These are phyloP conservation scores for Akabosia matsudoensis DNA, from an alignment of 1,140 invertebrate species.

Conservation along the genomic window DNA sequence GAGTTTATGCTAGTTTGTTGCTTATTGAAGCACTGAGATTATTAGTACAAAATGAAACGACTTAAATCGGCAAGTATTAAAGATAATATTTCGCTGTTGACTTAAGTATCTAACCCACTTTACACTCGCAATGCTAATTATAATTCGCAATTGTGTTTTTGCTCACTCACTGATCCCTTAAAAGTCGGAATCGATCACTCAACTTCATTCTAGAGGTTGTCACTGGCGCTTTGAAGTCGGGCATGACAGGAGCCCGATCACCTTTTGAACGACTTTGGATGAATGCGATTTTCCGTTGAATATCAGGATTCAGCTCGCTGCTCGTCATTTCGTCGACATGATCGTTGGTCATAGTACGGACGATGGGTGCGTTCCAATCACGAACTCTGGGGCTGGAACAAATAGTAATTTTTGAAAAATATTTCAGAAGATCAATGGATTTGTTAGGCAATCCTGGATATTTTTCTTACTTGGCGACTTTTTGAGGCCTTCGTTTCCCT, in stretches of 20 bases:
- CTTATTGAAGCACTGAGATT: no score
- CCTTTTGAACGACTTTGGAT: slow-evolving; percentile 33
- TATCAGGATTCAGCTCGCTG: slow-evolving; percentile 39
- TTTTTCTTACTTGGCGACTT: neutral
- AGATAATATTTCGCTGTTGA: neutral
- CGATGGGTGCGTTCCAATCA: slow-evolving; percentile 3
- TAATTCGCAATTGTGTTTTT: no score
- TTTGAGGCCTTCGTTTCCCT: neutral
- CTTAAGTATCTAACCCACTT: no score
- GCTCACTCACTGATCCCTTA: slow-evolving; percentile 5
- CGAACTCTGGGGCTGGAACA: neutral
- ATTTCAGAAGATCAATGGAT: no score
- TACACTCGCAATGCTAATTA: no score
- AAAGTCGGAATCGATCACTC: slow-evolving; percentile 36
- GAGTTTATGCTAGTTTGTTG: no score
- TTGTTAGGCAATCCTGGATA: neutral
- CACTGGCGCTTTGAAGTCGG: slow-evolving; percentile 39
- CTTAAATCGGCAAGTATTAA: neutral
- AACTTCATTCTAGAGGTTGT: slow-evolving; percentile 32
- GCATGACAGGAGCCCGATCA: neutral
- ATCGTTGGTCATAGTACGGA: neutral
- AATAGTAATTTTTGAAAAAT: neutral
- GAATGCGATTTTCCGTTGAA: slow-evolving; percentile 40
- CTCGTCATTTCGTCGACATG: slow-evolving; percentile 19
- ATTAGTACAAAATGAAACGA: no score